A percentile compares a stretch with the other conserved stretches of the same genome.
phyloP scores from a whole-genome alignment of 2,113 vertebrate species.

The Trematomus loennbergii region DNA sequence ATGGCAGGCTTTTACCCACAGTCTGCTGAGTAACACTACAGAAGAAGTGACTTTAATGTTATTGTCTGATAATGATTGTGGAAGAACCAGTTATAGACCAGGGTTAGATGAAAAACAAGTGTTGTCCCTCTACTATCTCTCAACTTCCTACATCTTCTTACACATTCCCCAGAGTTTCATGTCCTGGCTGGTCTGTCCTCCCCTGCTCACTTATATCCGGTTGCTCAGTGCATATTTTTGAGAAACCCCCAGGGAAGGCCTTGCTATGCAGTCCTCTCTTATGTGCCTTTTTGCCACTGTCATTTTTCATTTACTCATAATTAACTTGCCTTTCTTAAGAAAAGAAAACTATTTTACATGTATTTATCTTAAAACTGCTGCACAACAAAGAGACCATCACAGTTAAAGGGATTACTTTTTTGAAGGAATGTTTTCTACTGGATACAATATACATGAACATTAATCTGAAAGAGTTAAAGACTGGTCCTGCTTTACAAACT shows the following conservation, averaged over 20 bases:
- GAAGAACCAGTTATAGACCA: neutral
- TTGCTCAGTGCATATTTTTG: slow-evolving; percentile 51
- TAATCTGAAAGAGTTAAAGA: neutral
- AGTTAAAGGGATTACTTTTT: neutral
- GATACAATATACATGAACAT: slow-evolving; percentile 15
- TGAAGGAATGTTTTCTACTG: neutral
- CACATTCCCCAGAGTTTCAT: slow-evolving; percentile 70
- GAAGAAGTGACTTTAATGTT: too few species aligned
- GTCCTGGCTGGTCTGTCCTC: slow-evolving; percentile 60
- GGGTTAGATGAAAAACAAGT: slow-evolving; percentile 7
- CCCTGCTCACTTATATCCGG: slow-evolving; percentile 41
- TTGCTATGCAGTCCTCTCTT: slow-evolving; percentile 21
- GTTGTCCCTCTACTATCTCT: slow-evolving; percentile 12
- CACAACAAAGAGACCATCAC: neutral
- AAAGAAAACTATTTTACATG: neutral
- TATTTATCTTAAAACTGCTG: neutral
- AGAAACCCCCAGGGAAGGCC: slow-evolving; percentile 21
- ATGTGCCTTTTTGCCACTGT: neutral
- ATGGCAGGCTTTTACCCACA: too few species aligned
- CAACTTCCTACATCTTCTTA: slow-evolving; percentile 5
- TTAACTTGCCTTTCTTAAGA: neutral
- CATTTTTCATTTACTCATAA: neutral
- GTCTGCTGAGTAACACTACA: too few species aligned
- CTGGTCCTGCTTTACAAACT: neutral
- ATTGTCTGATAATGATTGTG: slow-evolving; percentile 2